Evolutionary conservation across 1,140 invertebrate species (phyloP).

Genomic region (Dermatophagoides farinae): DNA sequence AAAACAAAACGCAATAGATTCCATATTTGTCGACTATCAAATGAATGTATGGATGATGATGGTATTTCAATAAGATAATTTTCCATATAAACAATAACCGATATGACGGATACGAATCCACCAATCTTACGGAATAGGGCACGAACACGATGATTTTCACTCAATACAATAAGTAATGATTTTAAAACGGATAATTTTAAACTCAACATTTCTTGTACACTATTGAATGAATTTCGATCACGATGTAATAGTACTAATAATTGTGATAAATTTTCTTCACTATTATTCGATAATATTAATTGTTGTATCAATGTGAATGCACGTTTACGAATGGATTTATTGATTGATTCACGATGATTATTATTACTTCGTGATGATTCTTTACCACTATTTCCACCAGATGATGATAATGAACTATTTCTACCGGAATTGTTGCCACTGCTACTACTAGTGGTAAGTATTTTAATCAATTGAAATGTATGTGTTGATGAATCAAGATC

Average conservation of each 20-base stretch:
- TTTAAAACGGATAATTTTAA: conserved; percentile 22
- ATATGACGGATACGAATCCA: conserved; percentile 92
- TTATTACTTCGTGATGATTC: neutral
- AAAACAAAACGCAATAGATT: conserved; percentile 60
- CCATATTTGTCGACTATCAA: conserved; percentile 19
- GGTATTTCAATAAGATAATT: conserved; percentile 38
- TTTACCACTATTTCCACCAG: too few species aligned
- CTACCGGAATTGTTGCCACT: too few species aligned
- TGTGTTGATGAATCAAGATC: conserved; percentile 12
- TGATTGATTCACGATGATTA: neutral
- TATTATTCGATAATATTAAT: conserved; percentile 62
- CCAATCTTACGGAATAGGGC: conserved; percentile 92
- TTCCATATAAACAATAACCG: conserved; percentile 78
- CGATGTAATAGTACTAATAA: conserved; percentile 74
- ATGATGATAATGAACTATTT: too few species aligned
- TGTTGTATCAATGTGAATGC: conserved; percentile 38
- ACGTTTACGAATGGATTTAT: conserved; percentile 12
- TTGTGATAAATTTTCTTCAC: conserved; percentile 85
- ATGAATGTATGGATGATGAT: neutral
- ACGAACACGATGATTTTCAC: conserved; percentile 81
- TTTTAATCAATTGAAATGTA: conserved; percentile 9
- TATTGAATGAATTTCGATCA: conserved; percentile 32
- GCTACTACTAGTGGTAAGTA: neutral
- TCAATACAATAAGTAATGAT: conserved; percentile 59
- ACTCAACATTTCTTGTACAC: neutral